A percentile compares a stretch with the other conserved stretches of the same genome.
Conservation (phyloP, 1,140 invertebrate species). For the Plectrocnemia conspersa region DNA sequence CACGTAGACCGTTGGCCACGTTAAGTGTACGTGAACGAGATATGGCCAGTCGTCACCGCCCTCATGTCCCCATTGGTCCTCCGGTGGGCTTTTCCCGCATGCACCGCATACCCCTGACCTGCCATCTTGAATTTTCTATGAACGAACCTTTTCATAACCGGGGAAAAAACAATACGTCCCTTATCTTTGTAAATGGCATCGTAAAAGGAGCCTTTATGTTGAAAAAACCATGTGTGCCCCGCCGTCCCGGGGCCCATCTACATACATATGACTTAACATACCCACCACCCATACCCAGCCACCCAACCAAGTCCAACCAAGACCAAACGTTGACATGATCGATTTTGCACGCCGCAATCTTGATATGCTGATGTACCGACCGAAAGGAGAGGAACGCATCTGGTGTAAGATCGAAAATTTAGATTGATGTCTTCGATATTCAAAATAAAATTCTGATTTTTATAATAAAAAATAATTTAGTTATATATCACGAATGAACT, state of each 20-base stretch:
- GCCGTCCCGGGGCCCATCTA: not conserved
- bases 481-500: too few species aligned
- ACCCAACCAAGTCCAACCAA: too few species aligned
- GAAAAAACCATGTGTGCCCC: conserved; percentile 13
- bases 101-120: conserved; percentile 20
- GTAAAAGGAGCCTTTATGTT: conserved; percentile 19
- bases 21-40: not conserved
- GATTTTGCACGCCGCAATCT: too few species aligned
- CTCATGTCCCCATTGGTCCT: conserved; percentile 16
- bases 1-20: conserved; percentile 8
- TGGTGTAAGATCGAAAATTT: too few species aligned
- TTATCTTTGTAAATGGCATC: conserved; percentile 24
- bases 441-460: too few species aligned
- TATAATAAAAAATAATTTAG: too few species aligned
- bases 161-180: conserved; percentile 28
- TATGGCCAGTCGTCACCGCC: conserved; percentile 11
- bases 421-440: too few species aligned
- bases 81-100: conserved; percentile 7
- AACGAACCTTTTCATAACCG: conserved; percentile 28
- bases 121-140: conserved; percentile 36
- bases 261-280: conserved; percentile 4
- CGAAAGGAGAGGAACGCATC: too few species aligned
- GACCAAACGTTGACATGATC: too few species aligned
- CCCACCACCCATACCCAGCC: not conserved
- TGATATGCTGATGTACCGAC: too few species aligned